Evolutionary conservation across 1,140 invertebrate species (phyloP), one percentile per base, ranked within the genome.

Genomic region (Cherax destructor): DNA sequence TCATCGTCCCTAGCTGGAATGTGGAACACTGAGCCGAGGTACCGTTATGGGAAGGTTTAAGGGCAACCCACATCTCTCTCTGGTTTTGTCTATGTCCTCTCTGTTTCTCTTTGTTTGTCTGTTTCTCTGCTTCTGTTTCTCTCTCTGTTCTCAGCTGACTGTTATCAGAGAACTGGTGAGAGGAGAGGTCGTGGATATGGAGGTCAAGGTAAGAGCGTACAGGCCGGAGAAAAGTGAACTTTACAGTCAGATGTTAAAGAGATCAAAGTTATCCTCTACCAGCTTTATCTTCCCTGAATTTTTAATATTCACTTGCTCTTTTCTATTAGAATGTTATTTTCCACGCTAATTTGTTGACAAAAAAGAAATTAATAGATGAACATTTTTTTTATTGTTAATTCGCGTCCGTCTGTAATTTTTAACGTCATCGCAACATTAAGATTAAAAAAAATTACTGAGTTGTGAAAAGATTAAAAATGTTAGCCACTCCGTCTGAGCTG

Each of bases 1-100:
- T 86, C 84, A 76, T 76, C 69, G 84, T 86, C 84, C 84, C 84
- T 56, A 74, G 11, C 30, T 50, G 84, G 84, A 77, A 86, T 86
- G 84, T 72, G 84, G 84, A 86, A 86, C 84, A 50, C n/a, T 83
- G 18, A 49, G 72, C n/a, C 69, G 69, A 41, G 84, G 72, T 50
- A 56, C 84, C 84, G 84, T 86, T 86, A 86, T 76, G 47, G 18
- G n/a, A 56, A 49, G 21, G 30, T 47, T 69, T 77, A 56, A 21
- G 56, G 50, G 4, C 61, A 47, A 86, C 84, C 84, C 47, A 86
- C 84, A 41, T 41, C 2, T 41, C 30, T 41, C 30, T 41, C 30
- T 83, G n/a, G 65, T 5, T 81, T 56, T 56, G 4, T 81, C 79
- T 81, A 21, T 83, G n/a, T 47, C 80, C 30, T 49, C 61, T 30